phyloP scores from a whole-genome alignment of 2,113 vertebrate genomes.

The Mobula hypostoma region DNA sequence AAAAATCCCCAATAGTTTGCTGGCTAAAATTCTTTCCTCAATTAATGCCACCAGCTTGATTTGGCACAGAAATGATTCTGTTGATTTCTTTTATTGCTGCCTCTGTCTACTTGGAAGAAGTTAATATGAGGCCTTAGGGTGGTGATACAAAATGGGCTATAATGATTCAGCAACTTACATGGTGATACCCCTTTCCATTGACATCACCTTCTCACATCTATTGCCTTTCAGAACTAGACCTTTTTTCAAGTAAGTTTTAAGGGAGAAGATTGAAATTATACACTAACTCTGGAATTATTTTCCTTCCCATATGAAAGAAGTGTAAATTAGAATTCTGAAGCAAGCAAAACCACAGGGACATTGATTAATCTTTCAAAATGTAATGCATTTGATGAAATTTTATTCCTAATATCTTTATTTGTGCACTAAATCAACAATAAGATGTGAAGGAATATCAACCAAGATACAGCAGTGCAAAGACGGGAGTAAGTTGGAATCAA shows the following conservation, averaged over 20 bases:
- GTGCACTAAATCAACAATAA: neutral
- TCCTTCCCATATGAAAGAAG: neutral
- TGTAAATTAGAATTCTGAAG: neutral
- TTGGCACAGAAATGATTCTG: neutral
- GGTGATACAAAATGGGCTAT: neutral
- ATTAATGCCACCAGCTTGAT: neutral
- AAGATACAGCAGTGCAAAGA: neutral
- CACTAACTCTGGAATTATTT: neutral
- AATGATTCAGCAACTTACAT: no score
- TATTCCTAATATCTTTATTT: slow-evolving; percentile 5
- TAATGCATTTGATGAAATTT: neutral
- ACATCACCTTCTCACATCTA: neutral
- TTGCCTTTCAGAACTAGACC: neutral
- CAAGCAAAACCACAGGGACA: neutral
- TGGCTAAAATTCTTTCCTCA: neutral
- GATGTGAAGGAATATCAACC: neutral
- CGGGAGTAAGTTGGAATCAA: neutral
- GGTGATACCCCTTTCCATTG: neutral
- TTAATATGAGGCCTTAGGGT: neutral
- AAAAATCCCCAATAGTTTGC: neutral
- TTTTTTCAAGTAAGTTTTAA: neutral
- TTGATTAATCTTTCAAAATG: neutral
- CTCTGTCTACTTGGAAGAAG: neutral
- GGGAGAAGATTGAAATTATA: neutral
- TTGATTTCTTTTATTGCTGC: neutral